These are phyloP conservation scores for Muscicapa adusta DNA, from an alignment of 2,113 vertebrate species.

Conservation along the genomic window DNA sequence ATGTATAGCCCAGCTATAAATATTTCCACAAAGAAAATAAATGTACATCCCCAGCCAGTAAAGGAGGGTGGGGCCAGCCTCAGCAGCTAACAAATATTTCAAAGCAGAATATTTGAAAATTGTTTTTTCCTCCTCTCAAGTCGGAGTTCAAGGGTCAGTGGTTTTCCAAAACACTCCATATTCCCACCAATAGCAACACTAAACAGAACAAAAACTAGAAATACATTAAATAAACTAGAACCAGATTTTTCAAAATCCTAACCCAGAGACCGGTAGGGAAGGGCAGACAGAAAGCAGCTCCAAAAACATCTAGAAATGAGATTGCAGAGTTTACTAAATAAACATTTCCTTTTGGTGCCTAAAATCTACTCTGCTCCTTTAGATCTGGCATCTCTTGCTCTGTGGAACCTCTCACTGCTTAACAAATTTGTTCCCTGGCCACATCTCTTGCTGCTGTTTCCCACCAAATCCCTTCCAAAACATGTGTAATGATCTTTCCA, in stretches of 20 bases:
- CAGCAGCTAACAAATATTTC: conserved; percentile 13
- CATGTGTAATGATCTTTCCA: neutral
- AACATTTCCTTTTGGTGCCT: conserved; percentile 27
- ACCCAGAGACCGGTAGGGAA: neutral
- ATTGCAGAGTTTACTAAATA: conserved; percentile 29
- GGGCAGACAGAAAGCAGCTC: conserved; percentile 19
- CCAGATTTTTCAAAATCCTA: conserved; percentile 28
- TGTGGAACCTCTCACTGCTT: neutral
- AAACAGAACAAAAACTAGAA: neutral
- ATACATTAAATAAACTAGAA: conserved; percentile 28
- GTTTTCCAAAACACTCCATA: conserved; percentile 29
- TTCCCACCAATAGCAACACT: neutral
- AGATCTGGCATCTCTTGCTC: neutral
- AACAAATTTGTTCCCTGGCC: neutral
- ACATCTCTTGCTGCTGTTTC: neutral
- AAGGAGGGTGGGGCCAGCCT: neutral
- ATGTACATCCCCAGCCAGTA: neutral
- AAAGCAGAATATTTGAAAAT: conserved; percentile 35
- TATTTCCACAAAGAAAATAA: conserved; percentile 39
- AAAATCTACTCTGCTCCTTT: neutral
- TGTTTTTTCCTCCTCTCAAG: neutral
- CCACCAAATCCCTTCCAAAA: conserved; percentile 22
- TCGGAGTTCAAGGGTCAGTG: conserved; percentile 25
- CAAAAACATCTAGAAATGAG: conserved; percentile 20
- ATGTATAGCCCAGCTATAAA: conserved; percentile 18